These are phyloP conservation scores for Merluccius polli DNA, from an alignment of 2,797 vertebrate species.

Conservation along the genomic window DNA sequence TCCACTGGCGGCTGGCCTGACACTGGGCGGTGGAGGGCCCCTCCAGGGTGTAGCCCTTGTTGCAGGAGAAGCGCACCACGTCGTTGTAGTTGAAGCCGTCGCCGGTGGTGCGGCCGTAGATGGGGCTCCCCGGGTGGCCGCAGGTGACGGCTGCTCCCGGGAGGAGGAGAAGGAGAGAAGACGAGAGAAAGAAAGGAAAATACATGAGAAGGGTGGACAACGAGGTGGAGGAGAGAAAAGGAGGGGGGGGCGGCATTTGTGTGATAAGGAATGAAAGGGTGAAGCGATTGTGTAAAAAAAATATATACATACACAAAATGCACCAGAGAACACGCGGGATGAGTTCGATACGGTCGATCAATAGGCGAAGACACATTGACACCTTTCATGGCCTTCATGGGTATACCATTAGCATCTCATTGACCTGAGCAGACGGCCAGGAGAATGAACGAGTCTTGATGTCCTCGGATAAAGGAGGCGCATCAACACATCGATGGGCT, in stretches of 20 bases:
- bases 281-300: background rate
- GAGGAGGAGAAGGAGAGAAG: background rate
- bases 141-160: constrained; percentile 85
- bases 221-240: background rate
- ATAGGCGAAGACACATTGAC: constrained; percentile 44
- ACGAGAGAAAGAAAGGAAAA: background rate
- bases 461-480: background rate
- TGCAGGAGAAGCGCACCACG: constrained; percentile 90
- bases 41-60: constrained; percentile 92
- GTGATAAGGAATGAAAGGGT: background rate
- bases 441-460: constrained; percentile 6
- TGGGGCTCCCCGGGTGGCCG: constrained; percentile 95
- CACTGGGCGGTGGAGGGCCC: constrained; percentile 92
- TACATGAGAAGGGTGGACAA: background rate
- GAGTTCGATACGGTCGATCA: constrained; percentile 46
- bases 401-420: constrained; percentile 59
- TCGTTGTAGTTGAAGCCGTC: constrained; percentile 97
- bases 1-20: constrained; percentile 94
- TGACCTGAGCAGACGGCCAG: constrained; percentile 46
- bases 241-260: constrained; percentile 3
- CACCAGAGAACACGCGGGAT: constrained; percentile 3
- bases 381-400: constrained; percentile 40
- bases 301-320: background rate
- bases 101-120: constrained; percentile 92
- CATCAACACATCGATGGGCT: background rate